Evolutionary conservation across 2,797 vertebrate genomes (phyloP), one percentile per base, ranked within the genome.

Genomic region (Alcedo quadribrachys): DNA sequence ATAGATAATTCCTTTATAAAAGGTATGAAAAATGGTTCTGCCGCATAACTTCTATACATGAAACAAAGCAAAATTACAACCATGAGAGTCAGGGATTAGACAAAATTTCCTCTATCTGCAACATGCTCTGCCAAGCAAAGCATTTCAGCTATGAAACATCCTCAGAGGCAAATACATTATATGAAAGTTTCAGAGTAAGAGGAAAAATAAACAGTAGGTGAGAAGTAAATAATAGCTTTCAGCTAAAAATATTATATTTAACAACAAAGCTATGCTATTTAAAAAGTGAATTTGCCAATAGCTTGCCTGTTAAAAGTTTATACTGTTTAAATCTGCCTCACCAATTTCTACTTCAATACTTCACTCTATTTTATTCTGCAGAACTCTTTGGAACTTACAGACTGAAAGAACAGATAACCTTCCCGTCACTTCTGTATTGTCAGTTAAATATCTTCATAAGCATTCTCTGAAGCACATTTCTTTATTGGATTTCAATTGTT

Each of bases 401-500:
- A 43, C 70, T 77, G 87, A 82, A 89, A 92, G 86, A 95, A 89
- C 58, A 89, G 94, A 90, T 10, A 79, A 35, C 76, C 78, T 89
- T 81, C 63, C 76, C 96, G 93, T 74, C 95, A 91, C 91, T 96
- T 93, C 92, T 90, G 89, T 93, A 71, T 95, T 96, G 89, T 90
- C 93, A 90, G 95, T 96, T 94, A 95, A 96, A 89, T 92, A 92
- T 93, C 95, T 92, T 95, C 91, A 94, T 84, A 95, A 95, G 93
- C 87, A 63, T 74, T 81, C 91, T 94, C 95, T 95, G 95, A 94
- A 95, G 95, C 40, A 4, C 85, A 80, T 73, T 93, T 94, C 95
- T 96, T 97, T 95, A 97, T 93, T 94, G 92, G 87, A 94, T 92
- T 85, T 96, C 94, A 84, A 87, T 93, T 95, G 92, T 94, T 96